Evolutionary conservation across 2,888 invertebrate genomes (phyloP), one percentile per base, ranked within the genome.

Genomic region (Synergus itoensis): DNA sequence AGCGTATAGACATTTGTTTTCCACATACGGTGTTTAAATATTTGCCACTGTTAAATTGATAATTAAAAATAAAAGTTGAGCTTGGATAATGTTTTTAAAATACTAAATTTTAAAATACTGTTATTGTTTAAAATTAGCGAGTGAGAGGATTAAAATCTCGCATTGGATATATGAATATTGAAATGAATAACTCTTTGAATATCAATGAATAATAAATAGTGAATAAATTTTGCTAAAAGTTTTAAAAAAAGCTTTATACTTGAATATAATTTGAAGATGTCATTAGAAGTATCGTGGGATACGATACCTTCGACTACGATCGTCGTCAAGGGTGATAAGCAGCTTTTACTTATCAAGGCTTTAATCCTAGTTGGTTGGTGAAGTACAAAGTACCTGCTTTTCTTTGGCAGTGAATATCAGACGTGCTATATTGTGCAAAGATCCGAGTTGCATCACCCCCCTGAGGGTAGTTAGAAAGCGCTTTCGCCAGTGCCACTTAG

Each of bases 391-490:
- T 67, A 14, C 21, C 45, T 18, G 45, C 8, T 45, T 43, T 67
- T 28, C 9, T 67, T 43, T 18, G 45, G 21, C 21, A 67, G 45
- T 45, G 21, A 16, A 63, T 28, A 63, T 21, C 67, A 43, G 45
- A 28, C 18, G 16, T 45, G 28, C 45, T 67, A 67, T 67, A 45
- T 45, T 45, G 14, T 67, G 18, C 18, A 28, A 67, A 14, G 43
- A 45, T 45, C 14, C 43, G 18, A 43, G 67, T 43, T 43, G 16
- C 21, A 67, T 67, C 18, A 21, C 67, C 7, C 67, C 45, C 67
- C 21, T 67, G 67, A 18, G 67, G 11, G 67, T 45, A 45, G 43
- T 43, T 67, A 45, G 45, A 67, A 67, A 67, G 45, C 21, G 14
- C 18, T 67, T 67, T 28, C 21, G 21, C 43, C 43, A 67, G 16